These are phyloP conservation scores for Drosophila crucigera DNA, from an alignment of 2,888 invertebrate genomes.

Conservation along the genomic window DNA sequence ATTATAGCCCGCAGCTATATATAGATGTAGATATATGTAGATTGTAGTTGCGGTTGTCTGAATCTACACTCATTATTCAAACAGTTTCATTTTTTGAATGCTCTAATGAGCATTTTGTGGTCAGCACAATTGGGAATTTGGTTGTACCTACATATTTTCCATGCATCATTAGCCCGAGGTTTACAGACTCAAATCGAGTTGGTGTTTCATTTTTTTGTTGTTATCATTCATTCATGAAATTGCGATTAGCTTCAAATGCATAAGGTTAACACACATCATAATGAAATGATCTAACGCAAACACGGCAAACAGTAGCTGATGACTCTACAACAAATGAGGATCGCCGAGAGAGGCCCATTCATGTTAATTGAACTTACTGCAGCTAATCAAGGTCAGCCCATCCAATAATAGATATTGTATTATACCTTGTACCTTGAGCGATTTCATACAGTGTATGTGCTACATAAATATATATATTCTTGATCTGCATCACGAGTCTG, in stretches of 20 bases:
- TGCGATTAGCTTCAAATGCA: constrained; percentile 20
- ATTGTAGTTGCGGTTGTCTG: constrained; percentile 5
- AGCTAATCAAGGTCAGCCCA: background rate
- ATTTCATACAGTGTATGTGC: background rate
- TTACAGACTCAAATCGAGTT: constrained; percentile 11
- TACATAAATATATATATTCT: background rate
- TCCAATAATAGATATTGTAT: background rate
- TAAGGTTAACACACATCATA: constrained; percentile 9
- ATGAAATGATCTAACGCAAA: constrained; percentile 21
- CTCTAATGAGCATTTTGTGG: constrained; percentile 74
- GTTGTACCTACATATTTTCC: constrained; percentile 24
- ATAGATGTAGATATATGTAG: background rate
- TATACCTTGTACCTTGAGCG: background rate
- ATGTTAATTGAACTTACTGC: background rate
- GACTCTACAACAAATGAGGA: constrained; percentile 15
- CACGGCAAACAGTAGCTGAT: constrained; percentile 47
- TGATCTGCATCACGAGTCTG: background rate
- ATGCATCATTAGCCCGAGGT: constrained; percentile 66
- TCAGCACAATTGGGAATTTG: constrained; percentile 32
- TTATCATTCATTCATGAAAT: constrained; percentile 63
- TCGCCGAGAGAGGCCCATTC: constrained; percentile 11
- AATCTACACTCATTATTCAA: constrained; percentile 45
- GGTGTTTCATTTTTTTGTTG: constrained; percentile 24
- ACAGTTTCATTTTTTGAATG: constrained; percentile 14
- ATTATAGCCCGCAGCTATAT: constrained; percentile 12